Conservation (phyloP, 2,797 vertebrate species). For the Rhinogobio ventralis region DNA sequence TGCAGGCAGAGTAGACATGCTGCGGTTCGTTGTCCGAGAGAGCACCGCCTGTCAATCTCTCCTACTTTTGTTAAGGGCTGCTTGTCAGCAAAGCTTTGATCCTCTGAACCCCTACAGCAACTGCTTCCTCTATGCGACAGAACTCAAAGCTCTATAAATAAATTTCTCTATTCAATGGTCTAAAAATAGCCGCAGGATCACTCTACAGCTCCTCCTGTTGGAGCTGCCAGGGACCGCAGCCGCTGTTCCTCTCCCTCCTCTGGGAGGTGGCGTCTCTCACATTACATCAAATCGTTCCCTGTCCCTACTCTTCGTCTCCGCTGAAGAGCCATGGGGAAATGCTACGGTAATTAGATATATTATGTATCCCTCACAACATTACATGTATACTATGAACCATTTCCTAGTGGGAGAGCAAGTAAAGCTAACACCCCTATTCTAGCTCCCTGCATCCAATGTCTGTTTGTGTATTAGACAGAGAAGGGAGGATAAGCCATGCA, state of each 20-base stretch:
- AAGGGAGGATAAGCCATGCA: conserved; percentile 26
- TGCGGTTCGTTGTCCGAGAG: conserved; percentile 29
- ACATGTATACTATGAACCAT: conserved; percentile 7
- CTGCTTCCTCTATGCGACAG: conserved; percentile 53
- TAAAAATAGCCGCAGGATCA: conserved; percentile 65
- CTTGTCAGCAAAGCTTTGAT: conserved; percentile 62
- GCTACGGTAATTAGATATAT: conserved; percentile 34
- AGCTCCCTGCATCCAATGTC: background rate
- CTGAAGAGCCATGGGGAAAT: conserved; percentile 20
- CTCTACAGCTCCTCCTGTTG: conserved; percentile 57
- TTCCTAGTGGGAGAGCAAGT: conserved; percentile 8
- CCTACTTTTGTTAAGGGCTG: conserved; percentile 45
- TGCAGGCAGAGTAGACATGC: conserved; percentile 36
- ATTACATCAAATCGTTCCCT: conserved; percentile 41
- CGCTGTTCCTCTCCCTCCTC: conserved; percentile 6
- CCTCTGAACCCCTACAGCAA: conserved; percentile 59
- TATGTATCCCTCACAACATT: conserved; percentile 31
- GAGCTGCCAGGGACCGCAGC: conserved; percentile 36
- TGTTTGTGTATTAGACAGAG: conserved; percentile 19
- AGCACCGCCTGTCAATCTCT: conserved; percentile 42
- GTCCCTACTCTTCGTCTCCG: conserved; percentile 14
- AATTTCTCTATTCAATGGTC: conserved; percentile 58
- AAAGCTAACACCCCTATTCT: background rate
- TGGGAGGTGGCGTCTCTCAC: conserved; percentile 33
- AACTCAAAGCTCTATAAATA: conserved; percentile 68